These are phyloP conservation scores for Nesidiocoris tenuis DNA, from an alignment of 2,888 invertebrate species.

Conservation along the genomic window DNA sequence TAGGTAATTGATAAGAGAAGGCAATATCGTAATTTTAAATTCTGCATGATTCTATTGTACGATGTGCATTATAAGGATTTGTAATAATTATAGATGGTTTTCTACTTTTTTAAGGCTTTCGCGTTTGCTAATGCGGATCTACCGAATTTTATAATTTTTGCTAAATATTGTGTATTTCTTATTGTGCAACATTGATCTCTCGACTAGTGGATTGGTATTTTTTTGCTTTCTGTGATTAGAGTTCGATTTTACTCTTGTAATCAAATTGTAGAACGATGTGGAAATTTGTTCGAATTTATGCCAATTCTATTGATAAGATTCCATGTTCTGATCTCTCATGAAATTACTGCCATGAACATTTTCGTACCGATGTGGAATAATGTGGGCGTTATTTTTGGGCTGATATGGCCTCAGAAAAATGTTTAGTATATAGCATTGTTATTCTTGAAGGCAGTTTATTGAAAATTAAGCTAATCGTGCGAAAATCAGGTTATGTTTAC, in stretches of 20 bases:
- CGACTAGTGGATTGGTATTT: conserved; percentile 42
- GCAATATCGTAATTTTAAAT: not conserved
- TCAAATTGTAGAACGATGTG: conserved; percentile 4
- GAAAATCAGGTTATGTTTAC: too few relatives aligned
- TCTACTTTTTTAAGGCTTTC: not conserved
- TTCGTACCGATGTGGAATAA: too few relatives aligned
- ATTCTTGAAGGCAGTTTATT: too few relatives aligned
- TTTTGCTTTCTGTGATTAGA: conserved; percentile 44
- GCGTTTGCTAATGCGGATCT: not conserved
- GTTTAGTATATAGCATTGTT: too few relatives aligned
- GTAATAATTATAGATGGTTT: not conserved
- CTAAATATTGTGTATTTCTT: conserved; percentile 4
- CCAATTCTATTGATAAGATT: not conserved
- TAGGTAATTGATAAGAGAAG: not conserved
- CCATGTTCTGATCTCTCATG: not conserved
- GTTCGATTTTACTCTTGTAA: conserved; percentile 18
- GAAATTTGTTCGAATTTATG: not conserved
- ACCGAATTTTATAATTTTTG: conserved; percentile 16
- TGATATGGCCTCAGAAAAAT: too few relatives aligned
- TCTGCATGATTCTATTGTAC: not conserved
- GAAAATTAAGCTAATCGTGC: too few relatives aligned
- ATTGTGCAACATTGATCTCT: conserved; percentile 48
- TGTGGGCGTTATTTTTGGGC: too few relatives aligned
- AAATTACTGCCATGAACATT: conserved; percentile 4
- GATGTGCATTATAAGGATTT: not conserved